These are phyloP conservation scores for Stomatorhinus walkeri DNA, from an alignment of 2,797 vertebrate genomes.

Conservation along the genomic window DNA sequence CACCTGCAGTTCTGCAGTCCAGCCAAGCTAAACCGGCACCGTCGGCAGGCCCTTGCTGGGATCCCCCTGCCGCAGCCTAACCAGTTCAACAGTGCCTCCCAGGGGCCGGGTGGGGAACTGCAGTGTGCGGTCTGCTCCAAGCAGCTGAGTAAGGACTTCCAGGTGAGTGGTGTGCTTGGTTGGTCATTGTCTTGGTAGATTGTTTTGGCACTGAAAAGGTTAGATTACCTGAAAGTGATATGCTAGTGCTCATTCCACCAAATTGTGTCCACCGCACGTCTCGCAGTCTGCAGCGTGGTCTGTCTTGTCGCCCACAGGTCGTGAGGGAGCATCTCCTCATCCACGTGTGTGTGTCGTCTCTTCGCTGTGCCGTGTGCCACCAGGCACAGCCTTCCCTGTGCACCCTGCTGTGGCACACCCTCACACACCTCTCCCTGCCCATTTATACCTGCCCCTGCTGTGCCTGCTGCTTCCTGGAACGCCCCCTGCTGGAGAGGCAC, in stretches of 20 bases:
- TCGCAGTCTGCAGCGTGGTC: not conserved
- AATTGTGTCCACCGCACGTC: not conserved
- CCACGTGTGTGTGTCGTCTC: constrained; percentile 75
- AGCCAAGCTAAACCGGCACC: constrained; percentile 80
- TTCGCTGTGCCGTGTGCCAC: constrained; percentile 77
- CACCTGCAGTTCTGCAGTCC: constrained; percentile 83
- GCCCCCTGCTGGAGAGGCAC: constrained; percentile 71
- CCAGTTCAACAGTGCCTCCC: constrained; percentile 51
- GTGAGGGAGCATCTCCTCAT: constrained; percentile 77
- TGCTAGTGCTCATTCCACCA: not conserved
- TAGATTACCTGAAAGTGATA: not conserved
- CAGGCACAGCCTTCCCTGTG: constrained; percentile 76
- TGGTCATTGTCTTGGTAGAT: not conserved
- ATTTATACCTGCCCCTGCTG: constrained; percentile 86
- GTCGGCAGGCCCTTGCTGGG: constrained; percentile 65
- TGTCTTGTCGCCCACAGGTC: constrained; percentile 40
- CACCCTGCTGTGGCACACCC: constrained; percentile 84
- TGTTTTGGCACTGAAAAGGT: not conserved
- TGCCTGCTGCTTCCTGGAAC: constrained; percentile 68
- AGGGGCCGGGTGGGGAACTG: constrained; percentile 54
- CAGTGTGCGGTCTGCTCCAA: constrained; percentile 75
- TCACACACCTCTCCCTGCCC: constrained; percentile 75
- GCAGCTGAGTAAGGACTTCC: constrained; percentile 78
- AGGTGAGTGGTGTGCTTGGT: constrained; percentile 45
- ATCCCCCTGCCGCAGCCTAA: constrained; percentile 63